Evolutionary conservation across 2,113 vertebrate species (phyloP).

Genomic region (Gadus chalcogrammus): DNA sequence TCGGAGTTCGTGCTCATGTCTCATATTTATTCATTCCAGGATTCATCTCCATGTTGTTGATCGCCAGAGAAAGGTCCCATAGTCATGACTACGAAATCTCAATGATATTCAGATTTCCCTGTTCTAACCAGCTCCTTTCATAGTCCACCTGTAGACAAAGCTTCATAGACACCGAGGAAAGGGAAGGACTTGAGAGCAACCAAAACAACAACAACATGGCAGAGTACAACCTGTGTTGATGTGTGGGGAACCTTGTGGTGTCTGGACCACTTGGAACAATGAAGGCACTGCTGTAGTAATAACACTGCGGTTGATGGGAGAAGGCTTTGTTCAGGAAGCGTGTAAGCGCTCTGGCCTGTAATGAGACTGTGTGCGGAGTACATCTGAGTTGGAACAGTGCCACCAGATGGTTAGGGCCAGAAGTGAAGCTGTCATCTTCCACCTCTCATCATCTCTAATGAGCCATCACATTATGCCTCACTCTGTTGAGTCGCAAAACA

Average conservation of each 20-base stretch:
- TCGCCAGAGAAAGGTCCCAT: too few species aligned
- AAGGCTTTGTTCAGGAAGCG: constrained; percentile 63
- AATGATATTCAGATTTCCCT: background rate
- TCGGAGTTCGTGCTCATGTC: constrained; percentile 27
- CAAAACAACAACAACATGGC: too few species aligned
- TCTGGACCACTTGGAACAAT: constrained; percentile 12
- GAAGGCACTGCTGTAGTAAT: constrained; percentile 19
- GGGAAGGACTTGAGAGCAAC: background rate
- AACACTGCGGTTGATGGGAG: constrained; percentile 40
- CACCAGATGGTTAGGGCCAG: constrained; percentile 72
- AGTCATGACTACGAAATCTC: too few species aligned
- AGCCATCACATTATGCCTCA: constrained; percentile 9
- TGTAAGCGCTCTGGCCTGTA: constrained; percentile 46
- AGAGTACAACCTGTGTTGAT: too few species aligned
- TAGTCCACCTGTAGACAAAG: too few species aligned
- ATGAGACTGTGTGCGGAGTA: constrained; percentile 29
- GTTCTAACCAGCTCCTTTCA: too few species aligned
- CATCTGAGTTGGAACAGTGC: constrained; percentile 70
- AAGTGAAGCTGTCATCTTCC: constrained; percentile 44
- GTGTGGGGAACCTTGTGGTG: constrained; percentile 1
- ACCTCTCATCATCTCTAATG: constrained; percentile 26
- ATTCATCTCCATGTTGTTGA: constrained; percentile 18
- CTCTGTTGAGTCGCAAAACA: background rate
- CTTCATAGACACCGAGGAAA: too few species aligned
- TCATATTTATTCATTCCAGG: constrained; percentile 28